Base-by-base conservation (phyloP, 2,888 invertebrate genomes). In the Lacanobia wlatinum region DNA sequence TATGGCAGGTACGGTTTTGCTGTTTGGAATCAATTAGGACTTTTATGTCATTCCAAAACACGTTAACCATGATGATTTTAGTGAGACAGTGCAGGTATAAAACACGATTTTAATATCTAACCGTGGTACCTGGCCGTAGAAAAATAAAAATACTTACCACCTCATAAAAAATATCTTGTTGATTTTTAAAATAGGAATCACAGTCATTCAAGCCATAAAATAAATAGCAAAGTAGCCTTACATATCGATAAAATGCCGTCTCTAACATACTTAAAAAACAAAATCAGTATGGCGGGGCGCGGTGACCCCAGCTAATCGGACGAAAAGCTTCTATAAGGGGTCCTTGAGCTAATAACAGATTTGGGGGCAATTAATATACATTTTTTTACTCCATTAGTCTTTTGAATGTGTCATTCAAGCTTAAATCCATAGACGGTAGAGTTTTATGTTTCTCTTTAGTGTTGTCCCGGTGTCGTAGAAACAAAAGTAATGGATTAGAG, bases 281-380 rank as follows among this genome's bases (percentile, higher is more conserved):
- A 73, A 76, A 74, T 70, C 62, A 70, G 65, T 71, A 73, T 14
- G 8, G 16, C 58, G 58, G 69, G 73, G 70, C 23, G 74, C 82
- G 58, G 78, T 84, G 84, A 84, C 86, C 86, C 86, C 43, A 69
- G 28, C 55, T 85, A 83, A 85, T 84, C 81, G 69, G 59, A 21
- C 76, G 52, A 68, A 76, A 85, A 85, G 78, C 78, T 28, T 55
- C 56, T 65, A 18, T 61, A 50, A 52, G 65, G 86, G 73, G 69
- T 64, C 65, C 68, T 76, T 71, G 28, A 70, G 83, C 67, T 80
- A 83, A 83, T 83, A 78, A 70, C 68, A 61, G 58, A 59, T 74
- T 82, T 70, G 43, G 52, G 72, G 68, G 74, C 74, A 81, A 83
- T 76, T 73, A 73, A 73, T 74, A 56, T 64, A 69, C 71, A 66